Evolutionary conservation across 2,797 vertebrate species (phyloP), one percentile per base, ranked within the genome.

Genomic region (Loriculus beryllinus): DNA sequence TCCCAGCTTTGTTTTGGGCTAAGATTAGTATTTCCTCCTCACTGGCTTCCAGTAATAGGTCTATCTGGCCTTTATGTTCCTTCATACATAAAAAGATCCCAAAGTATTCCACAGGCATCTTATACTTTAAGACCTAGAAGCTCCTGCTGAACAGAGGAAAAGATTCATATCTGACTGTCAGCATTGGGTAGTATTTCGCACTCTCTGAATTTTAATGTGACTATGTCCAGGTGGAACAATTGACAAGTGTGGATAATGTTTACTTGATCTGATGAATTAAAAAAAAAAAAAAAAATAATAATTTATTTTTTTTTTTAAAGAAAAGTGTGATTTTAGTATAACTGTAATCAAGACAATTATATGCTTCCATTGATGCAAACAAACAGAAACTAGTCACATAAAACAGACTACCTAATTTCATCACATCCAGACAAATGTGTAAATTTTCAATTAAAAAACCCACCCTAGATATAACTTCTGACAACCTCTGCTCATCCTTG

Each of bases 131-230:
- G 90, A 76, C 23, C 68, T 47, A 78, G 68, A 74, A 87, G 31
- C 18, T 94, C 29, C 39, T 91, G 59, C 45, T 45, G 56, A 94
- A 86, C 31, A 92, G 70, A 91, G 64, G 22, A 92, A 91, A 80
- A 14, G 51, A 88, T 78, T 95, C 56, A 70, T 90, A 26, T 82
- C 93, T 91, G 95, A 94, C 77, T 59, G 87, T 91, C 82, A 94
- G 40, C 78, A 43, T 7, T 82, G 88, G 64, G 51, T 75, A 91
- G 87, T 92, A 89, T 74, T 95, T 70, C 69, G 68, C 95, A 95
- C 86, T 71, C 56, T 71, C 84, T 95, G 47, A 86, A 76, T 91
- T 84, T 89, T 95, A 95, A 95, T 88, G 65, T 47, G 67, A 78
- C 40, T 42, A 14, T 64, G 67, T 62, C 78, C 76, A 90, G 78